Evolutionary conservation across 92 coral and sea anemone genomes (phyloP).

Genomic region (Isaurus tuberculatus): DNA sequence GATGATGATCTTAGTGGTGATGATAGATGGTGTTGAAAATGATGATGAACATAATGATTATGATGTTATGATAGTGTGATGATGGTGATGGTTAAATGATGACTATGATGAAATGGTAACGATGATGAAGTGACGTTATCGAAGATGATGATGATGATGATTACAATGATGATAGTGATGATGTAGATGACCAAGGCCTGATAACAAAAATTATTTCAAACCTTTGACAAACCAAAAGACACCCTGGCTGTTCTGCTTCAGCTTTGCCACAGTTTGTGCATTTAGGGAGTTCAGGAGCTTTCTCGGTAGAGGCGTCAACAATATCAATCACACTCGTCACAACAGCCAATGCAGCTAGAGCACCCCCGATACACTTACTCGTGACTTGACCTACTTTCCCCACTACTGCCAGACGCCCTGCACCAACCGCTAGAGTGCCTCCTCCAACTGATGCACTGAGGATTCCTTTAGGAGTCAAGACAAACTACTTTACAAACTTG

Average conservation of each 20-base stretch:
- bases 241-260: slow-evolving; percentile 40
- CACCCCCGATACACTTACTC: slow-evolving; percentile 31
- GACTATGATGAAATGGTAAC: too few relatives aligned
- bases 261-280: slow-evolving; percentile 5
- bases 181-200: neutral
- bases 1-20: too few relatives aligned
- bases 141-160: neutral
- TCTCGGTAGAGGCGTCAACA: slow-evolving; percentile 31
- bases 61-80: neutral
- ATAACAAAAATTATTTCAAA: neutral
- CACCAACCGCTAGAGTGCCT: slow-evolving; percentile 32
- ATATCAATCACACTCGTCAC: slow-evolving; percentile 31
- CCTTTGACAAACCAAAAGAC: slow-evolving; percentile 35
- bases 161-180: neutral
- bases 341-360: slow-evolving; percentile 23
- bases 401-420: slow-evolving; percentile 28
- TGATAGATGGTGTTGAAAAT: too few relatives aligned
- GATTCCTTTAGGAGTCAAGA: neutral
- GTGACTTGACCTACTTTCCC: slow-evolving; percentile 41
- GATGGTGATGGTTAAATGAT: neutral
- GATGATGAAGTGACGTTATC: neutral
- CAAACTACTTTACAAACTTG: neutral
- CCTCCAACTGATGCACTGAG: slow-evolving; percentile 28
- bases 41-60: too few relatives aligned
- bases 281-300: slow-evolving; percentile 41